Conservation (phyloP, 2,888 invertebrate species). For the Congeria kusceri region DNA sequence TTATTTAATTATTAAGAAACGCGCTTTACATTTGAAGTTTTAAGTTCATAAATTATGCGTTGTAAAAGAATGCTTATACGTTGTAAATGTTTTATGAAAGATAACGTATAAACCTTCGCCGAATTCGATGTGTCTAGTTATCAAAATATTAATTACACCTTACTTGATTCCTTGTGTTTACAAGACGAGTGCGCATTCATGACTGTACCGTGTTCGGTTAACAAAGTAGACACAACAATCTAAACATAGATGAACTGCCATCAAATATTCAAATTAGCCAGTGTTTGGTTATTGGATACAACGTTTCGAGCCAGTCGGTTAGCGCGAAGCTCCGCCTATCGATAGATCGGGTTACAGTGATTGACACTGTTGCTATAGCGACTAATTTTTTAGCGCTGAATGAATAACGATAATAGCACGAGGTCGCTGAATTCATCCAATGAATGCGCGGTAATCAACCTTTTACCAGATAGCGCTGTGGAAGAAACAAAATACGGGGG, state of each 20-base stretch:
- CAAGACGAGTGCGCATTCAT: not conserved
- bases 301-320: conserved; percentile 42
- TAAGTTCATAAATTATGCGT: too few species aligned
- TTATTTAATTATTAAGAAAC: too few species aligned
- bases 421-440: conserved; percentile 77
- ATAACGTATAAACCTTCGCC: too few species aligned
- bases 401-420: conserved; percentile 78
- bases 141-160: too few species aligned
- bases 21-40: too few species aligned
- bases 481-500: conserved; percentile 42
- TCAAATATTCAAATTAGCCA: conserved; percentile 60
- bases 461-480: conserved; percentile 57
- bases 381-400: conserved; percentile 79
- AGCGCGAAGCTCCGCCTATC: conserved; percentile 67
- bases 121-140: too few species aligned
- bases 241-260: too few species aligned
- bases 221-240: too few species aligned
- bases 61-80: too few species aligned
- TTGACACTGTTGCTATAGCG: conserved; percentile 81
- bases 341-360: conserved; percentile 78
- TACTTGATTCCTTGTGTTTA: too few species aligned
- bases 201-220: not conserved
- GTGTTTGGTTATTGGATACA: conserved; percentile 63
- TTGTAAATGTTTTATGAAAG: too few species aligned
- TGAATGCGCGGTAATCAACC: conserved; percentile 69